Base-by-base conservation (phyloP, 1,140 invertebrate genomes). In the Trachelipus rathkii region DNA sequence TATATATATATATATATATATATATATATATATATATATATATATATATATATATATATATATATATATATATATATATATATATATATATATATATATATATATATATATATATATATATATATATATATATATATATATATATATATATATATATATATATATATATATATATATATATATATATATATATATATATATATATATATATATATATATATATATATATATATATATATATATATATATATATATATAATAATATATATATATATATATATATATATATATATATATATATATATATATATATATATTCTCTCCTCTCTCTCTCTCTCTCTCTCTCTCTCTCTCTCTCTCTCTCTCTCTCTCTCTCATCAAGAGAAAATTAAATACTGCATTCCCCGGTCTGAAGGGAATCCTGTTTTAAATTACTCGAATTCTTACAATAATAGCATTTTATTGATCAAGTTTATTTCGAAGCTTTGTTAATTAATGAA, bases 261-360 rank as follows among this genome's bases (percentile, higher is more conserved):
- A n/a, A 60, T n/a, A 60, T 21, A 60, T 21, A 60, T 21, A 60
- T 21, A 60, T 21, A 60, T 60, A 60, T 21, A 60, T 21, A 60
- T 21, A 60, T 21, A 60, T 21, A 60, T 21, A 60, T 21, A 60
- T 21, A 60, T 21, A 60, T 21, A 60, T 21, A 60, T 21, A 60
- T 21, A 60, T 21, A 60, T 21, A 60, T 21, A 60, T 21, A 60
- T 21, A 60, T 21, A 60, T 21, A 60, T 33, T n/a, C 53, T n/a
- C 53, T n/a, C 53, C 53, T n/a, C 53, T n/a, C 53, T n/a, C 53
- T n/a, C 53, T n/a, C 53, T n/a, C 53, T n/a, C 53, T n/a, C 53
- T n/a, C 53, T n/a, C 53, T n/a, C 53, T n/a, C 53, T n/a, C 53
- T n/a, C 53, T n/a, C 53, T n/a, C 53, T n/a, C 53, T n/a, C 53